These are phyloP conservation scores for Oscheius sp. DNA, from an alignment of 2,888 invertebrate species.

Conservation along the genomic window DNA sequence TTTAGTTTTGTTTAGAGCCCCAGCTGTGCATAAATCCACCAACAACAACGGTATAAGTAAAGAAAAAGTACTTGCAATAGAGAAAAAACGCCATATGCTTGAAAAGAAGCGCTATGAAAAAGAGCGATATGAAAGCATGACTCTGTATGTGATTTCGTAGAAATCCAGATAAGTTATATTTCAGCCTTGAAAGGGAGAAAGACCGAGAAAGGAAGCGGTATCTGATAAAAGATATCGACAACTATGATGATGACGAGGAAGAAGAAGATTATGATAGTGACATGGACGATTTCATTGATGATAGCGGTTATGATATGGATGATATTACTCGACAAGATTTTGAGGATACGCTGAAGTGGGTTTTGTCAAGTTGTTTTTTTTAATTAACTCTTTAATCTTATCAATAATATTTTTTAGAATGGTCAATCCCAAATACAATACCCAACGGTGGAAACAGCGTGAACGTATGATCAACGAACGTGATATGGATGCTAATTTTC, in stretches of 20 bases:
- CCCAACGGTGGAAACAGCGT: slow-evolving; percentile 60
- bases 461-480: slow-evolving; percentile 59
- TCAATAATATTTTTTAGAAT: slow-evolving; percentile 39
- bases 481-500: slow-evolving; percentile 60
- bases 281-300: slow-evolving; percentile 69
- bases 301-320: slow-evolving; percentile 57
- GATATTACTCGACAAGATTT: slow-evolving; percentile 56
- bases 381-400: too few species aligned
- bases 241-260: slow-evolving; percentile 48
- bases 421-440: slow-evolving; percentile 65
- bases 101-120: slow-evolving; percentile 7
- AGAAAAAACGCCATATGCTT: slow-evolving; percentile 1
- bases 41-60: neutral
- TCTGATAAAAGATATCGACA: too few species aligned
- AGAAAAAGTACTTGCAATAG: neutral
- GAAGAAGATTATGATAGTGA: slow-evolving; percentile 65
- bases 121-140: slow-evolving; percentile 6
- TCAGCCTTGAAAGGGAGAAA: slow-evolving; percentile 17
- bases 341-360: slow-evolving; percentile 60
- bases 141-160: slow-evolving; percentile 1
- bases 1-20: too few species aligned
- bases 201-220: neutral
- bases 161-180: neutral
- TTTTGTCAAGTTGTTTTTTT: neutral
- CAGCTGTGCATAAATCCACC: too few species aligned